Conservation (phyloP, 2,797 vertebrate genomes). For the Chromis chromis region DNA sequence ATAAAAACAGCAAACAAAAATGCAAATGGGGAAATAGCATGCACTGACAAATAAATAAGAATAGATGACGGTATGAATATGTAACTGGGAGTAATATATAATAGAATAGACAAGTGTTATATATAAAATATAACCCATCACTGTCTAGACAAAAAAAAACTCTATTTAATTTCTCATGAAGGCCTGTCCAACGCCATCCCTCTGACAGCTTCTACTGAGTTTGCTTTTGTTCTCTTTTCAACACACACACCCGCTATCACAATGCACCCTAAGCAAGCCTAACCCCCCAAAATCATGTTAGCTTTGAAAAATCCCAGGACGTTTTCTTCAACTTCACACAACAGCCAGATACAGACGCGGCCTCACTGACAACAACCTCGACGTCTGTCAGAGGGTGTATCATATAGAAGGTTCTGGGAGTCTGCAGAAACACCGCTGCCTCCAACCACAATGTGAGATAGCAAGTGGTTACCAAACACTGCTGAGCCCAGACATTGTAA, state of each 20-base stretch:
- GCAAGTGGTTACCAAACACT: constrained; percentile 71
- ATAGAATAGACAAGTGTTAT: constrained; percentile 25
- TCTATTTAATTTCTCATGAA: constrained; percentile 52
- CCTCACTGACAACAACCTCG: constrained; percentile 59
- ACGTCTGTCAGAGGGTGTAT: constrained; percentile 69
- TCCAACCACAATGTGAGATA: constrained; percentile 69
- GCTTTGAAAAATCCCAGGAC: constrained; percentile 44
- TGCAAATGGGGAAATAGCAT: constrained; percentile 25
- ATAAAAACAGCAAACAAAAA: constrained; percentile 1
- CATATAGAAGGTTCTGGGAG: constrained; percentile 52
- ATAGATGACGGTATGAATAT: constrained; percentile 40
- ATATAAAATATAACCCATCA: constrained; percentile 45
- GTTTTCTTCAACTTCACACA: constrained; percentile 53
- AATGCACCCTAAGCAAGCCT: constrained; percentile 11
- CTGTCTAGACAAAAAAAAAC: constrained; percentile 31
- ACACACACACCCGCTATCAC: constrained; percentile 15
- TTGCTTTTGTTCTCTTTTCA: constrained; percentile 19
- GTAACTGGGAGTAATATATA: constrained; percentile 31
- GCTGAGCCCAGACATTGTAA: constrained; percentile 82
- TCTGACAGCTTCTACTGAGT: constrained; percentile 18
- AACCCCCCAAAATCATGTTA: constrained; percentile 24
- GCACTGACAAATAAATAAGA: constrained; percentile 34
- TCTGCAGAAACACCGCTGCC: constrained; percentile 54
- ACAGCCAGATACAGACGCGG: constrained; percentile 47
- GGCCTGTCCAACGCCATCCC: constrained; percentile 17